A percentile compares a stretch with the other conserved stretches of the same genome.
These are phyloP conservation scores for Drosophila cardini DNA, from an alignment of 1,140 invertebrate genomes.

Conservation along the genomic window DNA sequence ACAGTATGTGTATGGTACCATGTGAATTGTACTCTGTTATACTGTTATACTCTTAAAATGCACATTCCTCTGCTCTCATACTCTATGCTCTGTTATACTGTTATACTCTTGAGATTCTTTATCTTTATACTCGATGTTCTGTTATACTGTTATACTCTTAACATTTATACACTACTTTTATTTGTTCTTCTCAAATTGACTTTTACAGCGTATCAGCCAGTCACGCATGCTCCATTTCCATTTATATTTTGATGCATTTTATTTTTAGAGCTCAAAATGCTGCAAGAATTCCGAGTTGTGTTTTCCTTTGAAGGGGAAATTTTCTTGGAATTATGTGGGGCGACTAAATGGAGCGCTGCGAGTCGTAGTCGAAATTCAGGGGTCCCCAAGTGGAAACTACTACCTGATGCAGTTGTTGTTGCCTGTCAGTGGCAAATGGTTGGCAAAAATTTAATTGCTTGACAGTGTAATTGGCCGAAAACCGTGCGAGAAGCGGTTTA, in stretches of 20 bases:
- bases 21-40: too few species aligned
- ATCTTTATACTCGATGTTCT: too few species aligned
- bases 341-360: slow-evolving; percentile 49
- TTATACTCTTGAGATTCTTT: too few species aligned
- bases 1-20: too few species aligned
- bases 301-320: neutral
- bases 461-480: slow-evolving; percentile 28
- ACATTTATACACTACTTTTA: too few species aligned
- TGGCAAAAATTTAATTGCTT: slow-evolving; percentile 42
- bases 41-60: too few species aligned
- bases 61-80: too few species aligned
- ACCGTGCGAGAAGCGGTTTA: neutral
- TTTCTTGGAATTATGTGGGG: slow-evolving; percentile 76
- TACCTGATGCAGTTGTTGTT: slow-evolving; percentile 19
- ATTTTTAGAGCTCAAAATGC: slow-evolving; percentile 57
- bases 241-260: slow-evolving; percentile 55
- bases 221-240: neutral
- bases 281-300: slow-evolving; percentile 10
- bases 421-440: slow-evolving; percentile 19
- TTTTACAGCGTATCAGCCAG: neutral
- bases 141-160: too few species aligned
- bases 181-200: too few species aligned
- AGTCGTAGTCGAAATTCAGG: neutral
- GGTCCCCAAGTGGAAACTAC: neutral
- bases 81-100: too few species aligned